Evolutionary conservation across 2,113 vertebrate genomes (phyloP), one percentile per base, ranked within the genome.

Genomic region (Vimba vimba): DNA sequence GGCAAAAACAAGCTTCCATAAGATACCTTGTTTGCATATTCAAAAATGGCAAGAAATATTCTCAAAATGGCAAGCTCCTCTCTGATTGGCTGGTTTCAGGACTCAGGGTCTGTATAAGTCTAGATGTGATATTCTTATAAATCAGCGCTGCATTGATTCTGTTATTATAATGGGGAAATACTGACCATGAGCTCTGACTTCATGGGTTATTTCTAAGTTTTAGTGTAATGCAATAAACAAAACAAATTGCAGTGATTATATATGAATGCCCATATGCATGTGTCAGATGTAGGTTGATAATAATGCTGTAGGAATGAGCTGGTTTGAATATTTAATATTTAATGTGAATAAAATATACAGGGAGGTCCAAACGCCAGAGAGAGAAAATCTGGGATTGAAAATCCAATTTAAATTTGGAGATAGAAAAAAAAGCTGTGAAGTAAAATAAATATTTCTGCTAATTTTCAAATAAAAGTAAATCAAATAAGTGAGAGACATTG

Each of bases 321-420:
- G 64, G 25, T 13, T 4, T 25, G 43, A 74, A 47, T 47, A 74
- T 74, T 74, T 74, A 7, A 74, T 47, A 25, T 74, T 25, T 47
- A 12, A 45, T 47, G 71, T 47, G 39, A 74, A 74, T 74, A 74
- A 74, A 74, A 74, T 74, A 47, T 47, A 74, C 23, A 74, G 23
- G 4, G 43, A 43, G 69, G 36, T 39, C 69, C 36, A n/a, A 73
- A 5, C 4, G 69, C 11, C 69, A 43, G 39, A 8, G 39, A 39
- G 33, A 71, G 68, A 36, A 36, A 36, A 39, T 39, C 7, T 43
- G 69, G 4, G 36, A 43, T n/a, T 43, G 36, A 43, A 47, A 66
- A 74, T 45, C 39, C 15, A 15, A 74, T 45, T 25, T 25, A 45
- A 74, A 74, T n/a, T 3, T 4, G 30, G 68, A 23, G 23, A 71